Percentiles rank a stretch among this genome's conserved stretches.
These are phyloP conservation scores for Condylostylus longicornis DNA, from an alignment of 1,140 invertebrate genomes.

Conservation along the genomic window DNA sequence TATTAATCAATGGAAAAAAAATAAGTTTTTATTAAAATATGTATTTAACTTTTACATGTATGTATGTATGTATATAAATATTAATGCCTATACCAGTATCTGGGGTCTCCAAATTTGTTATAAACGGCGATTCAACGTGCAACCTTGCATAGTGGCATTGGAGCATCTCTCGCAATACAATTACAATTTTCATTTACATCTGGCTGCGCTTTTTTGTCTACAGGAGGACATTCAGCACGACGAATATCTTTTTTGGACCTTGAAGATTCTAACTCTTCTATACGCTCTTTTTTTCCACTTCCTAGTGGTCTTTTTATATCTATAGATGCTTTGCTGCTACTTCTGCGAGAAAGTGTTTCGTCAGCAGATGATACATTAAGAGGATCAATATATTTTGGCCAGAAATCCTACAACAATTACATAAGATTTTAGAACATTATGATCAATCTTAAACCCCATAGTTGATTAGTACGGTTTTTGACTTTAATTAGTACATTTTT, in stretches of 20 bases:
- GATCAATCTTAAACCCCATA: no score
- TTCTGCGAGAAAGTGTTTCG: constrained; percentile 8
- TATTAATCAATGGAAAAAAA: no score
- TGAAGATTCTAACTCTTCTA: constrained; percentile 18
- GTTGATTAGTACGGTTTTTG: constrained; percentile 8
- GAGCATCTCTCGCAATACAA: constrained; percentile 11
- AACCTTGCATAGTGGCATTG: no score
- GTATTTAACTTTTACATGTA: no score
- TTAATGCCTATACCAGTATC: no score
- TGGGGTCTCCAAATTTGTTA: no score
- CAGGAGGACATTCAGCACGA: constrained; percentile 26
- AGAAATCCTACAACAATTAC: constrained; percentile 1
- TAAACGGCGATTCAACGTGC: no score
- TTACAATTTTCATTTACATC: constrained; percentile 18
- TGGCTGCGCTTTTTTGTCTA: constrained; percentile 17
- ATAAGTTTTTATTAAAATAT: no score
- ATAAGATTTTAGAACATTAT: no score
- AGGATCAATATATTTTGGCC: constrained; percentile 1
- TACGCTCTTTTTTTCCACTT: constrained; percentile 17
- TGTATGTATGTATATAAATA: no score
- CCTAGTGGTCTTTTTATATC: no score
- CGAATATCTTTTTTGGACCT: constrained; percentile 23
- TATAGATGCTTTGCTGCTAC: constrained; percentile 5
- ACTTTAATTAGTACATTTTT: constrained; percentile 6
- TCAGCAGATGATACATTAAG: constrained; percentile 8